Evolutionary conservation across 2,113 vertebrate species (phyloP).

Genomic region (Tragelaphus strepsiceros): DNA sequence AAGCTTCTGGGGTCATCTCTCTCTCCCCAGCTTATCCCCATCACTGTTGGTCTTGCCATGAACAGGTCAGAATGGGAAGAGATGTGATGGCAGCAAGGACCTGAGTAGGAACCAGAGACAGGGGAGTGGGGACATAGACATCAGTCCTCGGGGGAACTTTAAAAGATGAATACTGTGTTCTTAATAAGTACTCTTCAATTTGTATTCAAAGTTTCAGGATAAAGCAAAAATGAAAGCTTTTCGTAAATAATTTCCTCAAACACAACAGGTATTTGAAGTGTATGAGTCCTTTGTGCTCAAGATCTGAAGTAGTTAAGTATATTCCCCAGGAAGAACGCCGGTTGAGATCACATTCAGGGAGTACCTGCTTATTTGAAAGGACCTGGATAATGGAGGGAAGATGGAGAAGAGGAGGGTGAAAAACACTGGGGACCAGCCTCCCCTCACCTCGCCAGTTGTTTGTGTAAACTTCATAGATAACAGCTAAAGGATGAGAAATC

Average conservation of each 20-base stretch:
- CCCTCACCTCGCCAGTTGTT: fast-evolving
- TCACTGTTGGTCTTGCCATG: fast-evolving
- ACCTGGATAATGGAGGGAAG: fast-evolving
- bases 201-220: background rate
- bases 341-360: background rate
- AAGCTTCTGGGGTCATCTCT: background rate
- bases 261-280: fast-evolving
- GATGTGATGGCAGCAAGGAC: background rate
- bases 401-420: fast-evolving
- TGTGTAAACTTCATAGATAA: background rate
- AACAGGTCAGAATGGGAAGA: background rate
- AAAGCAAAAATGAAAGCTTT: background rate
- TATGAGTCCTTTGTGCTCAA: fast-evolving
- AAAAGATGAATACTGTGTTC: background rate
- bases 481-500: too few species aligned
- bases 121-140: fast-evolving
- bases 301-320: background rate
- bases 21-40: background rate
- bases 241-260: background rate
- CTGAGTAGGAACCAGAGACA: fast-evolving
- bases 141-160: background rate
- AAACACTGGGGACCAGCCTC: fast-evolving
- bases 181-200: background rate
- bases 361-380: background rate
- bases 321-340: background rate